These are phyloP conservation scores for Pogonomyrmex barbatus DNA, from an alignment of 1,140 invertebrate genomes.

Conservation along the genomic window DNA sequence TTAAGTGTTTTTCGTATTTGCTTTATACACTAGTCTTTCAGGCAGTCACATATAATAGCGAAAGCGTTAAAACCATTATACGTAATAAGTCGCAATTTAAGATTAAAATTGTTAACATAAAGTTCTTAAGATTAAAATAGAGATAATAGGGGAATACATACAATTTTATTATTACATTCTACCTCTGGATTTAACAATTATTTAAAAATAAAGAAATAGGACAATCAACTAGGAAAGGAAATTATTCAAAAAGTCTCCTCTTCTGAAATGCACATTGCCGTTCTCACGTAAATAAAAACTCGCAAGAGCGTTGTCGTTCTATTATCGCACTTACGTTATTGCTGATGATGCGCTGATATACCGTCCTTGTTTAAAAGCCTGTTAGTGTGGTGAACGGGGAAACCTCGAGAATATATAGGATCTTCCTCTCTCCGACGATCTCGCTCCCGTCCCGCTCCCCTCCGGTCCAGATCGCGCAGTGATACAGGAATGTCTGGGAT, in stretches of 20 bases:
- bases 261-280: neutral
- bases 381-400: conserved; percentile 66
- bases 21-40: neutral
- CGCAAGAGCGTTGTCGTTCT: neutral
- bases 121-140: neutral
- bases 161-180: neutral
- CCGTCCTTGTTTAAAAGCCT: conserved; percentile 68
- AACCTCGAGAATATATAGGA: conserved; percentile 59
- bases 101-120: neutral
- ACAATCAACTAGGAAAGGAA: neutral
- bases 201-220: neutral
- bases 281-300: neutral
- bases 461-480: conserved; percentile 63
- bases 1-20: neutral
- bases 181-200: neutral
- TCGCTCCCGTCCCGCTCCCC: neutral
- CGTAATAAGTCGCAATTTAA: neutral
- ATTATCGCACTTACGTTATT: conserved; percentile 37
- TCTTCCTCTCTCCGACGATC: neutral
- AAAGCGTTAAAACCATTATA: neutral
- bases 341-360: conserved; percentile 47
- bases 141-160: neutral
- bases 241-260: neutral
- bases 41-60: neutral
- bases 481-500: conserved; percentile 77